Base-by-base conservation (phyloP, 2,113 vertebrate genomes). In the Hippocampus zosterae region DNA sequence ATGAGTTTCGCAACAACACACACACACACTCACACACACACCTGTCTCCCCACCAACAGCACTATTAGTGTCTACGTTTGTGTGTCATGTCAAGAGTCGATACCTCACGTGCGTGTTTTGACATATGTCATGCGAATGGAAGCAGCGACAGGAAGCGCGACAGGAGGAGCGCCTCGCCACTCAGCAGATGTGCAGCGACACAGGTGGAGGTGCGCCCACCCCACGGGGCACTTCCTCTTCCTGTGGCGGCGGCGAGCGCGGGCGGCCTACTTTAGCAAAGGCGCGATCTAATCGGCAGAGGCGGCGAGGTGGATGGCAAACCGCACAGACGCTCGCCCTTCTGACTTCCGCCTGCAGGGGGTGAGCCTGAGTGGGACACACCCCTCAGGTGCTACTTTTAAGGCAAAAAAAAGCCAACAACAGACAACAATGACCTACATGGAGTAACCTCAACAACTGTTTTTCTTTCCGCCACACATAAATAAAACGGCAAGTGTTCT, bases 241-340 rank as follows among this genome's bases (percentile, higher is more conserved):
- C 87, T 89, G 78, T 85, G 72, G 77, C 78, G 86, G 15, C 18
- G 57, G 83, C 88, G 82, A 76, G 82, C 46, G 55, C 81, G 81
- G 61, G 75, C 81, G 90, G 81, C 92, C 91, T 91, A 90, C 84
- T 90, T 92, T 88, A 75, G 48, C 67, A 10, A 64, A 71, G 73
- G 77, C 71, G 66, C 81, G 90, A 91, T 92, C 70, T 84, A 83
- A 92, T 92, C 92, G 82, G 86, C 13, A 37, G 62, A 64, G 41
- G 7, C 29, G 46, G 4, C 3, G 18, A 29, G 5, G 27, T 21
- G 16, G 29, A 15, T 19, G 9, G 9, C 48, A 27, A 67, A 67
- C 44, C 65, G 48, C 63, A 27, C 6, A 3, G 42, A 46, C 63
- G 42, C 42, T 25, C 63, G n/a, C 42, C 41, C n/a, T 46, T 46